These are phyloP conservation scores for Drosophila nr. medialis DNA, from an alignment of 2,888 invertebrate genomes.

Conservation along the genomic window DNA sequence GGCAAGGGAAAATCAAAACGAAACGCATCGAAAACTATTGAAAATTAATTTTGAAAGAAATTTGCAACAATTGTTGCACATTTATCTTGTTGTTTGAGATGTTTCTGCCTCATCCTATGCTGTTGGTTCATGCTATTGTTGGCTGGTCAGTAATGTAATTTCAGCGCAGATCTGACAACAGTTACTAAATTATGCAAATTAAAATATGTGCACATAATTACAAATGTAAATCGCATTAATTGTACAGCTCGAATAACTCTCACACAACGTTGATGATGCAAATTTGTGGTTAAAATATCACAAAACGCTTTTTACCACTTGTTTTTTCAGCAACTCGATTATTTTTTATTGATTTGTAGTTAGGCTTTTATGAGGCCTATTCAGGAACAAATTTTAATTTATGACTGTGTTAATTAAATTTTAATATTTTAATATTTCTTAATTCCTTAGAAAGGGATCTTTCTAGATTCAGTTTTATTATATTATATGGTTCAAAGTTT, in stretches of 20 bases:
- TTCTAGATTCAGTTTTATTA: background rate
- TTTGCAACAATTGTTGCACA: constrained; percentile 46
- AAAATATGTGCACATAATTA: constrained; percentile 77
- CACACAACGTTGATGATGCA: constrained; percentile 59
- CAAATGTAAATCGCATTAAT: constrained; percentile 77
- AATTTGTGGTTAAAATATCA: constrained; percentile 73
- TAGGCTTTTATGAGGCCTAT: background rate
- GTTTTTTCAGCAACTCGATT: constrained; percentile 25
- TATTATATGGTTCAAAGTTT: background rate
- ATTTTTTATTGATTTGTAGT: constrained; percentile 13
- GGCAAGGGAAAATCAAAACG: constrained; percentile 25
- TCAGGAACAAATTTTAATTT: background rate
- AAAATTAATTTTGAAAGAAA: constrained; percentile 71
- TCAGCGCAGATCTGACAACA: constrained; percentile 33
- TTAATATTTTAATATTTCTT: background rate
- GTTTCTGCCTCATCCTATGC: background rate
- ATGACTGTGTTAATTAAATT: background rate
- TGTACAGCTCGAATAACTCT: constrained; percentile 55
- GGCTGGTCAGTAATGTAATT: constrained; percentile 17
- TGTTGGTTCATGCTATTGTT: background rate
- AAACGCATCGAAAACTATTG: constrained; percentile 50
- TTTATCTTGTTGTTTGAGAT: background rate
- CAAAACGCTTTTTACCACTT: constrained; percentile 26
- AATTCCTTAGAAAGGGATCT: background rate
- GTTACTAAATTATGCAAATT: constrained; percentile 78